These are phyloP conservation scores for Diorhabda sublineata DNA, from an alignment of 1,140 invertebrate genomes.

Conservation along the genomic window DNA sequence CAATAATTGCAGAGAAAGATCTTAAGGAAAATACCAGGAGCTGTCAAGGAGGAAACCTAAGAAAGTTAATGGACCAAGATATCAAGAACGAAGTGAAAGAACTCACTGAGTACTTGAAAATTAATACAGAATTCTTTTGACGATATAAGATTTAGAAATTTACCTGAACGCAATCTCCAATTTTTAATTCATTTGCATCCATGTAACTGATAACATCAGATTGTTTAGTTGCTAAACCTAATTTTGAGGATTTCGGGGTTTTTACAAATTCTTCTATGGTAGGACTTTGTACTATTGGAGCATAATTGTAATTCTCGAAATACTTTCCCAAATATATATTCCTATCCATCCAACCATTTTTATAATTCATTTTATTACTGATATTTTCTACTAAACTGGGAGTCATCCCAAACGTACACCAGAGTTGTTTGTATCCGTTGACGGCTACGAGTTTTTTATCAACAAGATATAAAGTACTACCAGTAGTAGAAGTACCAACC, in stretches of 20 bases:
- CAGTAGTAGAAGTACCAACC: constrained; percentile 50
- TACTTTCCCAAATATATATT: constrained; percentile 46
- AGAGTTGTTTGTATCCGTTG: constrained; percentile 43
- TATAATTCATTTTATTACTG: constrained; percentile 18
- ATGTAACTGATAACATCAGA: constrained; percentile 15
- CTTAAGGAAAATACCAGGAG: too few species aligned
- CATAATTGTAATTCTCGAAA: constrained; percentile 19
- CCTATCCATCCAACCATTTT: constrained; percentile 46
- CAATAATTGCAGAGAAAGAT: too few species aligned
- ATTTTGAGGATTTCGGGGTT: constrained; percentile 4
- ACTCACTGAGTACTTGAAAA: too few species aligned
- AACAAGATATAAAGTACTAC: constrained; percentile 46
- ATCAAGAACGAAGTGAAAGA: too few species aligned
- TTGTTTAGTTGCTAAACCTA: not conserved
- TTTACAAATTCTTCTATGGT: constrained; percentile 26
- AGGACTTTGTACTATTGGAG: constrained; percentile 23
- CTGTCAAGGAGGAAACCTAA: too few species aligned
- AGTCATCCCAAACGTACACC: constrained; percentile 42
- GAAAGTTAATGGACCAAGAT: too few species aligned
- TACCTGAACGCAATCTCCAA: constrained; percentile 27
- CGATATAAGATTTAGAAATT: not conserved
- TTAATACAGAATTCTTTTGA: too few species aligned
- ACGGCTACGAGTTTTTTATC: constrained; percentile 36
- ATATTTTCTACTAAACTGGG: constrained; percentile 19
- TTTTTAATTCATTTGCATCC: constrained; percentile 20